phyloP scores from a whole-genome alignment of 37 sponge, comb jelly and placozoan species.

The Tethya wilhelma region DNA sequence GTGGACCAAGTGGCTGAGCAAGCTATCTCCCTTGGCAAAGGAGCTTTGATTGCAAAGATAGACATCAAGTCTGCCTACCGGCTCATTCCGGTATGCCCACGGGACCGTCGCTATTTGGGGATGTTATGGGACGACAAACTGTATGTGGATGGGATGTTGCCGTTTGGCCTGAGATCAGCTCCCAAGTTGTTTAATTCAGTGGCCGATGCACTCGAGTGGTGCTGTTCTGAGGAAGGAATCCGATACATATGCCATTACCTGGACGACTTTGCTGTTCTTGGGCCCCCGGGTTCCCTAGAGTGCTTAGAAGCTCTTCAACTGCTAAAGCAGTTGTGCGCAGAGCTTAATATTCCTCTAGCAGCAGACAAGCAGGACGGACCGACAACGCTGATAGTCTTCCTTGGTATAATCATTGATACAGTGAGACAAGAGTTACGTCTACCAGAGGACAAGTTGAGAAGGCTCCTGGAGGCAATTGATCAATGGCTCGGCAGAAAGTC shows the following conservation, averaged over 20 bases:
- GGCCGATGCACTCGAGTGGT: slow-evolving; percentile 34
- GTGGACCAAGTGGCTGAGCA: slow-evolving; percentile 16
- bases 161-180: slow-evolving; percentile 33
- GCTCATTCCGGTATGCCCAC: slow-evolving; percentile 13
- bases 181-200: slow-evolving; percentile 39
- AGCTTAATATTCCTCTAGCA: slow-evolving; percentile 1
- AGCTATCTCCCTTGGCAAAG: not conserved
- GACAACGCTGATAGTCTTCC: not conserved
- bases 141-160: slow-evolving; percentile 13
- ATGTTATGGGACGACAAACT: slow-evolving; percentile 16
- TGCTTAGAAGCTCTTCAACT: not conserved
- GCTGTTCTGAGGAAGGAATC: not conserved
- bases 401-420: slow-evolving; percentile 18
- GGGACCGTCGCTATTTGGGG: slow-evolving; percentile 17
- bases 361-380: slow-evolving; percentile 17
- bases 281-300: slow-evolving; percentile 12
- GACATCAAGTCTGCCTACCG: slow-evolving; percentile 52
- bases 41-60: slow-evolving; percentile 32
- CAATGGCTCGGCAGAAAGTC: slow-evolving; percentile 1
- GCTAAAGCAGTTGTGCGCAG: not conserved
- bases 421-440: not conserved
- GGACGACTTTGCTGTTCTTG: slow-evolving; percentile 39
- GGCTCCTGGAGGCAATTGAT: not conserved
- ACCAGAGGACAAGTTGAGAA: not conserved
- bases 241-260: slow-evolving; percentile 11